phyloP scores from a whole-genome alignment of 37 sponge, comb jelly and placozoan species.

The Aphrocallistes beatrix region DNA sequence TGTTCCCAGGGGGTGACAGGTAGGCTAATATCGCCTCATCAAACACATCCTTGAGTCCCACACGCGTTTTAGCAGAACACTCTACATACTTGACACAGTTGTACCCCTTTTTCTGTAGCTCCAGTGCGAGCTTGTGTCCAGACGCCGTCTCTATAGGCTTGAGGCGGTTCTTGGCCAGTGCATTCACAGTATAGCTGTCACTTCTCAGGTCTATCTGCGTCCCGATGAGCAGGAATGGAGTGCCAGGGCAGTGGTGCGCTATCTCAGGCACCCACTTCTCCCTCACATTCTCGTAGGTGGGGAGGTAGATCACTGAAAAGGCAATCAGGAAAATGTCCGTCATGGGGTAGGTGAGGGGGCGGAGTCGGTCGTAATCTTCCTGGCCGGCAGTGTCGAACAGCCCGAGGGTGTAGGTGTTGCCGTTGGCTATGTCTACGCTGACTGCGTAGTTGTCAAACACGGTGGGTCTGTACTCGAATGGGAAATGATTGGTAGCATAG shows the following conservation, averaged over 20 bases:
- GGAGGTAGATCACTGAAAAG: neutral
- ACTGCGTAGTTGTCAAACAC: slow-evolving; percentile 14
- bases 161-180: neutral
- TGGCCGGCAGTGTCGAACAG: neutral
- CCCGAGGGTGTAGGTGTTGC: neutral
- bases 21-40: neutral
- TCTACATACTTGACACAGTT: neutral
- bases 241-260: neutral
- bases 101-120: neutral
- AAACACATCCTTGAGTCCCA: neutral
- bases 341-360: slow-evolving; percentile 3
- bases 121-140: neutral
- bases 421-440: slow-evolving; percentile 5
- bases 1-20: neutral
- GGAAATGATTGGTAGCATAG: slow-evolving; percentile 6
- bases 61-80: neutral
- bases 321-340: slow-evolving; percentile 3
- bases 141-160: neutral
- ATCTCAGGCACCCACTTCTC: slow-evolving; percentile 15
- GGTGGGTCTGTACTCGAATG: slow-evolving; percentile 9
- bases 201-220: neutral
- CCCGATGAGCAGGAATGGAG: neutral
- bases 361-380: slow-evolving; percentile 11
- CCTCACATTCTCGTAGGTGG: neutral
- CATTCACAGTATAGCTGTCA: neutral